These are phyloP conservation scores for Triplophysa rosa DNA, from an alignment of 2,113 vertebrate genomes.

Conservation along the genomic window DNA sequence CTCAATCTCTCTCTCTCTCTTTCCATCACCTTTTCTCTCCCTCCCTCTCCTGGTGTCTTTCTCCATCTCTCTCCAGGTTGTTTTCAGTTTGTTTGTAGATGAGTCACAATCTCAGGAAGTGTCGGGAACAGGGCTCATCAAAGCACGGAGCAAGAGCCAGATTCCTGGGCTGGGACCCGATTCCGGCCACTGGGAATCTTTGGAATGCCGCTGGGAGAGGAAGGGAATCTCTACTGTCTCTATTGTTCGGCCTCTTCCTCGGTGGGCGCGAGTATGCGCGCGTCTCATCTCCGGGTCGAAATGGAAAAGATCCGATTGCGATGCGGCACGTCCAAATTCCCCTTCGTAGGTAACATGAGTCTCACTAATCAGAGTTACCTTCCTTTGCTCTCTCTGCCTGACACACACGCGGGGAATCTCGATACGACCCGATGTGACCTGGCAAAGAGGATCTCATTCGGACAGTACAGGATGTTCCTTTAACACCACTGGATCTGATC, in stretches of 20 bases:
- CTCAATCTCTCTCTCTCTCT: conserved; percentile 80
- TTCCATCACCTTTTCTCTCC: conserved; percentile 68
- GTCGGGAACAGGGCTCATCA: conserved; percentile 92
- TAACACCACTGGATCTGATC: conserved; percentile 30
- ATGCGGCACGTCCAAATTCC: conserved; percentile 30
- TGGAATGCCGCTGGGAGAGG: conserved; percentile 93
- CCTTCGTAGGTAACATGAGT: conserved; percentile 39
- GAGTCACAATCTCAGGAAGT: conserved; percentile 99
- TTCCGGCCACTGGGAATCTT: conserved; percentile 75
- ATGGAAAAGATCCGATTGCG: conserved; percentile 44
- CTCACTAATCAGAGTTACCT: conserved; percentile 36
- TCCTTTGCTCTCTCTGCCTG: conserved; percentile 53
- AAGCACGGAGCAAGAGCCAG: conserved; percentile 85
- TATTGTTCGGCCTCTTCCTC: conserved; percentile 97
- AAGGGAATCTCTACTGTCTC: conserved; percentile 98
- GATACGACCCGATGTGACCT: neutral
- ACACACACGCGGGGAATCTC: conserved; percentile 20
- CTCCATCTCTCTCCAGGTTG: conserved; percentile 57
- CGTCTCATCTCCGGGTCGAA: conserved; percentile 64
- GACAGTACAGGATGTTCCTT: conserved; percentile 58
- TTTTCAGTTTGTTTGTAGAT: conserved; percentile 81
- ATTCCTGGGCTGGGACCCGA: conserved; percentile 80
- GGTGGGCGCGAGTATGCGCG: conserved; percentile 32
- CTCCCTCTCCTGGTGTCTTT: conserved; percentile 43
- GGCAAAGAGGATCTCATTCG: conserved; percentile 55